A percentile compares a stretch with the other conserved stretches of the same genome.
phyloP scores from a whole-genome alignment of 53 echinoderm and acorn worm species.

The Astropecten irregularis region DNA sequence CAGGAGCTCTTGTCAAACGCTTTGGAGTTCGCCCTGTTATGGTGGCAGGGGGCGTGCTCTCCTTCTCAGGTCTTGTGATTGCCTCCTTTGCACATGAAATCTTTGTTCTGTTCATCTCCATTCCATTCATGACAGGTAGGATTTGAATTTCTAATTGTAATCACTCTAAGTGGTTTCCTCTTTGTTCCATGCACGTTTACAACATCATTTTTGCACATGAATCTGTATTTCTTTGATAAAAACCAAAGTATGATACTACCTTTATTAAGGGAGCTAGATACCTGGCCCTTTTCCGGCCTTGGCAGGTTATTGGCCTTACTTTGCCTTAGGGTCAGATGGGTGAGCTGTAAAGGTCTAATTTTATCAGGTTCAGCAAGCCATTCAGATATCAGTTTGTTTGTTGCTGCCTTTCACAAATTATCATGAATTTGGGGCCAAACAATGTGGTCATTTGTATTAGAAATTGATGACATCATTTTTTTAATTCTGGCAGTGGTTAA shows the following conservation, averaged over 20 bases:
- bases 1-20: slow-evolving; percentile 56
- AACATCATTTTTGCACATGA: no score
- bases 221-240: no score
- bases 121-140: slow-evolving; percentile 72
- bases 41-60: slow-evolving; percentile 53
- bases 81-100: slow-evolving; percentile 60
- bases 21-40: slow-evolving; percentile 63
- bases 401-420: background rate
- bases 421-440: background rate
- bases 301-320: background rate
- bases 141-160: background rate
- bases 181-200: background rate
- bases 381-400: background rate
- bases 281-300: background rate
- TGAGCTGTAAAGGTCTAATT: background rate
- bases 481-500: background rate
- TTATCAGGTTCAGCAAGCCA: background rate
- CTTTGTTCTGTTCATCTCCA: slow-evolving; percentile 62
- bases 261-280: background rate
- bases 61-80: slow-evolving; percentile 49
- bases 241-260: background rate
- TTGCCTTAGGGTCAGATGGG: background rate
- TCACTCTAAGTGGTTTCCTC: background rate
- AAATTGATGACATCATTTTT: background rate
- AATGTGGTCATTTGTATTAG: background rate